phyloP scores from a whole-genome alignment of 2,113 vertebrate species.

The Ginglymostoma cirratum region DNA sequence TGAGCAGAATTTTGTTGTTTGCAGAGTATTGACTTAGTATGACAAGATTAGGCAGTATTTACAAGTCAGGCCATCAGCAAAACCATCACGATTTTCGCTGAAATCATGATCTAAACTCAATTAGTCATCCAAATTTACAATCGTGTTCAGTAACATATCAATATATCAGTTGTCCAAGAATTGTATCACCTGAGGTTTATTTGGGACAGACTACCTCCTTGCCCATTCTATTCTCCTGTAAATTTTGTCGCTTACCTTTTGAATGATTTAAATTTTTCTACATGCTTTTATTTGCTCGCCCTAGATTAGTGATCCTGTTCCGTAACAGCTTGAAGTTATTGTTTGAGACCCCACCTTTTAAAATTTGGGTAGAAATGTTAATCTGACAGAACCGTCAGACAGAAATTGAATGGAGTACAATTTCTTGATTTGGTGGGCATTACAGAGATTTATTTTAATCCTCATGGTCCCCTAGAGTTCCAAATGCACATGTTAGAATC shows the following conservation, averaged over 20 bases:
- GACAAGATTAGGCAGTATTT: neutral
- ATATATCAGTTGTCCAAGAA: neutral
- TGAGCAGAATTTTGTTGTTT: no score
- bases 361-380: no score
- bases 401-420: no score
- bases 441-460: neutral
- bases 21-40: no score
- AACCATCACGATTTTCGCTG: neutral
- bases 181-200: neutral
- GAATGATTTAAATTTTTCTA: neutral
- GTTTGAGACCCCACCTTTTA: no score
- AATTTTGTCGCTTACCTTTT: neutral
- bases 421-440: neutral
- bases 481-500: neutral
- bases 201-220: neutral
- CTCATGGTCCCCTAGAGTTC: neutral
- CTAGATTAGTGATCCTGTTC: neutral
- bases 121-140: no score
- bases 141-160: no score
- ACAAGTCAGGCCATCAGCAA: neutral
- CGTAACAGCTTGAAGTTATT: no score
- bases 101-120: neutral
- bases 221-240: neutral
- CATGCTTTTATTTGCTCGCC: neutral
- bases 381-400: no score